Base-by-base conservation (phyloP, 2,797 vertebrate species). In the Chelon labrosus region DNA sequence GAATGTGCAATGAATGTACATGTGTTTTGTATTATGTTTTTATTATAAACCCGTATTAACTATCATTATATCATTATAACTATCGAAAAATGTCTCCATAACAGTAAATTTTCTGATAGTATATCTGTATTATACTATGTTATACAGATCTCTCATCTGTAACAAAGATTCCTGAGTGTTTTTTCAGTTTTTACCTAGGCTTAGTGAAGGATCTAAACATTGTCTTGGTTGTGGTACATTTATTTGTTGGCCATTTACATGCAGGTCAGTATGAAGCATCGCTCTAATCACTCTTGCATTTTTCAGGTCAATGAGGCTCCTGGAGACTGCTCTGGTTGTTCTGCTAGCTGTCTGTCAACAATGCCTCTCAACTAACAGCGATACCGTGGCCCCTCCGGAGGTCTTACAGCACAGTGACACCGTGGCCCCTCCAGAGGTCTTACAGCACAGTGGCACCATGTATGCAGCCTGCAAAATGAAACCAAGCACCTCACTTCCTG, bases 381-480 rank as follows among this genome's bases (percentile, higher is more conserved):
- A 79, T 16, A 41, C 16, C 16, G n/a, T 49, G 25, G 65, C 65
- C 55, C 87, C 89, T 50, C 85, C 92, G 51, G 86, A 73, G 60
- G 91, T 95, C 69, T 88, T 73, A 0, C 77, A 93, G 73, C 65
- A 89, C 78, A 59, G 0, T 35, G 63, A 79, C n/a, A 41, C 16
- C 16, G n/a, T 49, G 25, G 65, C 65, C 55, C 87, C 89, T 50
- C 85, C 92, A 51, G 86, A 73, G 60, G 91, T 95, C 69, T 87
- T 73, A 0, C 77, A 93, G 73, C 65, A 89, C 79, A 96, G 96
- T 80, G 82, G 94, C 65, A 86, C 0, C 78, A 90, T 88, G 89
- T 97, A 85, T 93, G 96, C 96, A 16, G 38, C 74, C 27, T 95
- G 92, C 84, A 90, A 86, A 64, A 88, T 98, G 91, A 94, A 79